A percentile compares a stretch with the other conserved stretches of the same genome.
phyloP scores from a whole-genome alignment of 1,140 invertebrate genomes.

The Bombus superbus region DNA sequence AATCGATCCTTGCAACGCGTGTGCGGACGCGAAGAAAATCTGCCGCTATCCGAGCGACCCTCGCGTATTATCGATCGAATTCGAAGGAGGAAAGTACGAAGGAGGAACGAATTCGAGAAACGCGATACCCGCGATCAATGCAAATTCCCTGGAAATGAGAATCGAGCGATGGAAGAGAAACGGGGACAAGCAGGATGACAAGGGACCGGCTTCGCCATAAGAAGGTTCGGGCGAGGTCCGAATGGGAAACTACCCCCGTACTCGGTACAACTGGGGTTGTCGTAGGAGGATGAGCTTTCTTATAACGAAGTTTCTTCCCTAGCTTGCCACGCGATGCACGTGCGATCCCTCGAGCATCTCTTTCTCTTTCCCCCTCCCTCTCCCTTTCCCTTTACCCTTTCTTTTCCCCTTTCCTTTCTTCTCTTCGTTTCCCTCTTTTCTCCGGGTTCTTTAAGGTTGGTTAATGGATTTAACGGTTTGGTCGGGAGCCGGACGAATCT shows the following conservation, averaged over 20 bases:
- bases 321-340: constrained; percentile 62
- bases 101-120: constrained; percentile 1
- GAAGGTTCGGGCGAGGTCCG: constrained; percentile 35
- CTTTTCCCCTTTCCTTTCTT: background rate
- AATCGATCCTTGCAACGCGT: background rate
- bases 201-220: constrained; percentile 4
- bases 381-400: background rate
- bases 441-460: background rate
- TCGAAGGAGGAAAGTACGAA: background rate
- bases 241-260: constrained; percentile 45
- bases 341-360: constrained; percentile 51
- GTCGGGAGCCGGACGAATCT: constrained; percentile 54
- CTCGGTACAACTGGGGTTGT: constrained; percentile 39
- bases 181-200: background rate
- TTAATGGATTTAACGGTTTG: constrained; percentile 67
- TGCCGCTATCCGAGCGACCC: background rate
- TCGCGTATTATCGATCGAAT: background rate
- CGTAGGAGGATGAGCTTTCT: constrained; percentile 61
- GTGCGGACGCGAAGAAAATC: background rate
- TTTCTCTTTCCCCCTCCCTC: background rate
- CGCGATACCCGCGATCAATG: constrained; percentile 46
- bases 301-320: constrained; percentile 65
- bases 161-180: constrained; percentile 33
- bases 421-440: background rate
- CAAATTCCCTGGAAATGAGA: constrained; percentile 59